Evolutionary conservation across 2,113 vertebrate species (phyloP), one percentile per base, ranked within the genome.

Genomic region (Geothlypis trichas): DNA sequence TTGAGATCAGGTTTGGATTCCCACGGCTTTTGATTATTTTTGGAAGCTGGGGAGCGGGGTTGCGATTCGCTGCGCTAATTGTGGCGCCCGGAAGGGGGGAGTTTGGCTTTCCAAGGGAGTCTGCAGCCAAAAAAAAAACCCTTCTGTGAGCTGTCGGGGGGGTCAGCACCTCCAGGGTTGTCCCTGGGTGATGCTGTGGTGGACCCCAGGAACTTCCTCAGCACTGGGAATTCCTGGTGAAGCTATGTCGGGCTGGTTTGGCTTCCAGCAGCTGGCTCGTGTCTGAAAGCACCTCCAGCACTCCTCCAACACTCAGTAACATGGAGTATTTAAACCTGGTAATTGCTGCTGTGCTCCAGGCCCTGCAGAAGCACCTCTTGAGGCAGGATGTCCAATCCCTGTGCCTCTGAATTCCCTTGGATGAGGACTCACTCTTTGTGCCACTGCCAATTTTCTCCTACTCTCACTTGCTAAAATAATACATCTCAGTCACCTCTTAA

Each of bases 171-270:
- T 47, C 13, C 55, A 31, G 41, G 49, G 9, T 1, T 35, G 27
- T 61, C n/a, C 0, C 0, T 1, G 11, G 7, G 28, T 0, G 8
- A 59, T 35, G 27, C 7, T 0, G 2, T 2, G 2, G 3, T 16
- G 26, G 18, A 18, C 4, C 23, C 44, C 42, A 6, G 76, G 23
- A 59, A 10, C 33, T 59, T 13, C 44, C 15, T 2, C 24, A 41
- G 76, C 61, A 11, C 2, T 18, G 52, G 80, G 67, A 55, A n/a
- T 59, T 54, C 31, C 52, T 0, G 0, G 16, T 20, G 79, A 71
- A 67, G n/a, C 22, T 4, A 3, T 54, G 58, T 58, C 46, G 14
- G 61, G 46, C 23, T 5, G 52, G 24, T 37, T 79, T 58, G 57
- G 52, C 47, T 79, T 42, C 52, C 39, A 68, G 33, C 66, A 42